A percentile compares a stretch with the other conserved stretches of the same genome.
Conservation (phyloP, 1,140 invertebrate species). For the Temnothorax nylanderi region DNA sequence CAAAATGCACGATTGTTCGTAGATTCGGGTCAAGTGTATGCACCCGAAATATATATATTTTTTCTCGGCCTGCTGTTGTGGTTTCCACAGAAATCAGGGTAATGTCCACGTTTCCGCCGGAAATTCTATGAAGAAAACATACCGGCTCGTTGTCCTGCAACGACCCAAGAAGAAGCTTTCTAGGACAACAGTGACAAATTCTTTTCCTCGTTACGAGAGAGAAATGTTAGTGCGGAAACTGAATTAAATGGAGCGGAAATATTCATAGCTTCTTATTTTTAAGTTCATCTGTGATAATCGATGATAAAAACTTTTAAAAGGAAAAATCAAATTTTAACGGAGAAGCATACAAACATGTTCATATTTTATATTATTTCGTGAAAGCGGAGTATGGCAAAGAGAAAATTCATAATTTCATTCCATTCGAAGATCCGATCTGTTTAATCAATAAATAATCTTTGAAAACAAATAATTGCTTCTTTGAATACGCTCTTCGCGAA, state of each 20-base stretch:
- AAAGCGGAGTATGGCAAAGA: background rate
- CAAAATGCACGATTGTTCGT: slow-evolving; percentile 8
- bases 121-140: background rate
- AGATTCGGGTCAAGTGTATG: slow-evolving; percentile 6
- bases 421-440: background rate
- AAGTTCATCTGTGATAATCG: background rate
- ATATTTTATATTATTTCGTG: background rate
- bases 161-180: background rate
- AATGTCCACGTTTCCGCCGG: background rate
- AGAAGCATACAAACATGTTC: background rate
- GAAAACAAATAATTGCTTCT: slow-evolving; percentile 8
- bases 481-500: background rate
- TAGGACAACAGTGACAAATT: background rate
- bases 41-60: background rate
- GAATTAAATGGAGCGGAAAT: background rate
- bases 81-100: background rate
- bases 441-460: slow-evolving; percentile 1
- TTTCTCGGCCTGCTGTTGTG: background rate
- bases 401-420: background rate
- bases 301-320: background rate
- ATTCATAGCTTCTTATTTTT: background rate
- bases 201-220: background rate
- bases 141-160: background rate
- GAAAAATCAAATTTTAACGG: background rate
- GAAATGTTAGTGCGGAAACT: background rate